Conservation (phyloP, 2,113 vertebrate species). For the Percopsis transmontana region DNA sequence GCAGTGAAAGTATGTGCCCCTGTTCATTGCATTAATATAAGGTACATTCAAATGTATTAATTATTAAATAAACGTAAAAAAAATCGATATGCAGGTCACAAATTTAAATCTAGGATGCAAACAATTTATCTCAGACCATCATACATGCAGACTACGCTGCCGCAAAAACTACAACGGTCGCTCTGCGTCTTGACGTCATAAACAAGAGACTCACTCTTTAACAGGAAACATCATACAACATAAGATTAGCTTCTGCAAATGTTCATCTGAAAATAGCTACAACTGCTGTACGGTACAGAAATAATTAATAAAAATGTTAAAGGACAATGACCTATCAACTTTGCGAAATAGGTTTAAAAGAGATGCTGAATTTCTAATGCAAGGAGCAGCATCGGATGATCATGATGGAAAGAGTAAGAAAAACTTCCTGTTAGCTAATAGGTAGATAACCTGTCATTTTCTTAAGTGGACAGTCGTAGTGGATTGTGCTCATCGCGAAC, state of each 20-base stretch:
- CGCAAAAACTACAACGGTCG: conserved; percentile 50
- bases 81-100: not conserved
- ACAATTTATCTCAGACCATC: not conserved
- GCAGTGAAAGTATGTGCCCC: too few species aligned
- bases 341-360: conserved; percentile 76
- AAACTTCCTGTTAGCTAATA: not conserved
- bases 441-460: too few species aligned
- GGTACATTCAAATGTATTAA: too few species aligned
- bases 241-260: too few species aligned
- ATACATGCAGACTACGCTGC: not conserved
- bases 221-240: conserved; percentile 48
- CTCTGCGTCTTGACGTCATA: conserved; percentile 44
- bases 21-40: not conserved
- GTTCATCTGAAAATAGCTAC: too few species aligned
- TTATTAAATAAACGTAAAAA: too few species aligned
- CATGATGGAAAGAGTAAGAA: conserved; percentile 74
- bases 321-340: conserved; percentile 65
- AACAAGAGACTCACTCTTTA: conserved; percentile 18
- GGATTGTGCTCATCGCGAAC: too few species aligned
- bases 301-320: conserved; percentile 31
- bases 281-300: not conserved
- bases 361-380: conserved; percentile 74
- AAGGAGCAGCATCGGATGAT: conserved; percentile 42
- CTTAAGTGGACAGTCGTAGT: too few species aligned
- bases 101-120: not conserved